These are phyloP conservation scores for Shinisaurus crocodilurus DNA, from an alignment of 2,113 vertebrate genomes.

Conservation along the genomic window DNA sequence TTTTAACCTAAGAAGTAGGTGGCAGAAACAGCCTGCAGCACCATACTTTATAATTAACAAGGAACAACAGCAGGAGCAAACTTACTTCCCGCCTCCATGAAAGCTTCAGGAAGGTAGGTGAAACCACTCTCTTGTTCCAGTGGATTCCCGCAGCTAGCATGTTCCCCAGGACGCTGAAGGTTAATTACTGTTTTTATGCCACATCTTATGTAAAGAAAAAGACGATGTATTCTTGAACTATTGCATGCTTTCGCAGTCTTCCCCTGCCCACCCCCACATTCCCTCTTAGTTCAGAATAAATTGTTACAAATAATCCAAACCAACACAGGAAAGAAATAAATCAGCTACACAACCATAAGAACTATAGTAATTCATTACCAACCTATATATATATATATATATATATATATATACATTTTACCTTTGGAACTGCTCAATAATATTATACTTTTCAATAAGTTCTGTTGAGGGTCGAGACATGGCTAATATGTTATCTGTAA, in stretches of 20 bases:
- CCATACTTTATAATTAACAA: constrained; percentile 62
- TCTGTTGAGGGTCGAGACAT: constrained; percentile 97
- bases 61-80: constrained; percentile 61
- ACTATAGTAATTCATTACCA: background rate
- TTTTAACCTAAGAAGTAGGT: constrained; percentile 44
- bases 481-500: constrained; percentile 94
- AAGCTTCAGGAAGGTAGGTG: constrained; percentile 92
- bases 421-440: constrained; percentile 94
- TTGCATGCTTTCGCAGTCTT: constrained; percentile 40
- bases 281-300: constrained; percentile 56
- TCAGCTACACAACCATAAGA: constrained; percentile 18
- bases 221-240: constrained; percentile 36
- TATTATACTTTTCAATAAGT: constrained; percentile 90
- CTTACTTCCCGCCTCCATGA: constrained; percentile 97
- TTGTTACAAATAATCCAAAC: constrained; percentile 44
- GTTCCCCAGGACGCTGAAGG: constrained; percentile 95
- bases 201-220: constrained; percentile 79
- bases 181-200: constrained; percentile 95
- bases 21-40: constrained; percentile 47
- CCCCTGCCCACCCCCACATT: constrained; percentile 39
- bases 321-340: constrained; percentile 40
- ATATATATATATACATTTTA: constrained; percentile 64
- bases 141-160: constrained; percentile 93
- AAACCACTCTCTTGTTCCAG: constrained; percentile 93
- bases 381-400: too few species aligned